Evolutionary conservation across 2,797 vertebrate genomes (phyloP).

Genomic region (Uromys caudimaculatus): DNA sequence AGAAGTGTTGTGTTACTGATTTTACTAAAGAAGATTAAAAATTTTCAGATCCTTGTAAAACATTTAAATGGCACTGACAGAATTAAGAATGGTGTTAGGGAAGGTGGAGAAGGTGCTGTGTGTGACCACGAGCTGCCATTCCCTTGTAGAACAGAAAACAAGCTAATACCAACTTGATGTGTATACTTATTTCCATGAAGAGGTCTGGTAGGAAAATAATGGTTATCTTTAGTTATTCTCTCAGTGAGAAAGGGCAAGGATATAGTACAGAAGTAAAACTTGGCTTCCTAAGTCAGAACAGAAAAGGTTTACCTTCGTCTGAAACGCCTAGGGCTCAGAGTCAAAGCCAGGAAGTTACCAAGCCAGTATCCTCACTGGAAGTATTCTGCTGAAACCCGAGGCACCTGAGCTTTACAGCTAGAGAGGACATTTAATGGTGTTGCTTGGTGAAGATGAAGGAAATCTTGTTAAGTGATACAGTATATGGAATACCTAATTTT

Average conservation of each 20-base stretch:
- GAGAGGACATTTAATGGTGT: not conserved
- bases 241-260: slow-evolving; percentile 9
- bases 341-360: not conserved
- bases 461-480: not conserved
- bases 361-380: not conserved
- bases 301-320: not conserved
- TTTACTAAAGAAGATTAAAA: slow-evolving; percentile 29
- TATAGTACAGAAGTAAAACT: slow-evolving; percentile 41
- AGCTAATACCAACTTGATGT: not conserved
- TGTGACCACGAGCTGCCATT: not conserved
- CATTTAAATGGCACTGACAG: not conserved
- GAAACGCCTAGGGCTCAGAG: not conserved
- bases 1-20: slow-evolving; percentile 23
- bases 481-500: not conserved
- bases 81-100: slow-evolving; percentile 43
- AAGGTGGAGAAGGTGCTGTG: not conserved
- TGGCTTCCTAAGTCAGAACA: slow-evolving; percentile 13
- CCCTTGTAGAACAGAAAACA: slow-evolving; percentile 31
- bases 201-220: slow-evolving; percentile 52
- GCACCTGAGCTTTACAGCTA: not conserved
- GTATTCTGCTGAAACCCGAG: not conserved
- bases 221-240: not conserved
- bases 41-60: not conserved
- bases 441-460: not conserved
- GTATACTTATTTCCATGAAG: slow-evolving; percentile 14